phyloP scores from a whole-genome alignment of 2,797 vertebrate species.

The Clarias laeviceps region DNA sequence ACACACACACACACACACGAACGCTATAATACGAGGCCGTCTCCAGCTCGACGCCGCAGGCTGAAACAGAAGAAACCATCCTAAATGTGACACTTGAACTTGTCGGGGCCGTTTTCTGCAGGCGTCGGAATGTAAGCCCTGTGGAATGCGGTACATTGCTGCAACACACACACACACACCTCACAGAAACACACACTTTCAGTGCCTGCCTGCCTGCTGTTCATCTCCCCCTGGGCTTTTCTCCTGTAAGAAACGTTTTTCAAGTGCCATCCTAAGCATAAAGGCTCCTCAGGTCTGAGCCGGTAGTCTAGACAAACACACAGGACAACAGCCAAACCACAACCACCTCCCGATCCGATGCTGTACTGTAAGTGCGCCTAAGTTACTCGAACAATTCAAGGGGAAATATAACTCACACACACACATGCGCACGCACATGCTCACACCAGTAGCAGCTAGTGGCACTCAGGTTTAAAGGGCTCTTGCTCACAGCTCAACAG shows the following conservation, averaged over 20 bases:
- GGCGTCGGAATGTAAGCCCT: conserved; percentile 65
- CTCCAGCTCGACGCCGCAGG: conserved; percentile 59
- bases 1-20: conserved; percentile 41
- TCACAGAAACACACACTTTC: conserved; percentile 45
- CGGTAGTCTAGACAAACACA: conserved; percentile 48
- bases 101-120: conserved; percentile 66
- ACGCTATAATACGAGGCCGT: conserved; percentile 56
- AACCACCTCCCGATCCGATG: conserved; percentile 44
- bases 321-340: conserved; percentile 54
- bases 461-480: conserved; percentile 46
- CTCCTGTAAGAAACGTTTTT: conserved; percentile 28
- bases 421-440: not conserved
- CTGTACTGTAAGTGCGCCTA: conserved; percentile 19
- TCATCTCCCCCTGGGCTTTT: conserved; percentile 49
- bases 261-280: conserved; percentile 16
- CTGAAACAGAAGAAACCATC: conserved; percentile 68
- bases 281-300: conserved; percentile 14
- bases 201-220: conserved; percentile 60
- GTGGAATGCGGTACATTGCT: conserved; percentile 66
- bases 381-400: conserved; percentile 38
- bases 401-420: conserved; percentile 16
- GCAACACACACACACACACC: conserved; percentile 48
- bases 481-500: conserved; percentile 40
- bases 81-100: conserved; percentile 74
- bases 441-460: conserved; percentile 23